Base-by-base conservation (phyloP, 2,888 invertebrate species). In the Eucera pruinosa region DNA sequence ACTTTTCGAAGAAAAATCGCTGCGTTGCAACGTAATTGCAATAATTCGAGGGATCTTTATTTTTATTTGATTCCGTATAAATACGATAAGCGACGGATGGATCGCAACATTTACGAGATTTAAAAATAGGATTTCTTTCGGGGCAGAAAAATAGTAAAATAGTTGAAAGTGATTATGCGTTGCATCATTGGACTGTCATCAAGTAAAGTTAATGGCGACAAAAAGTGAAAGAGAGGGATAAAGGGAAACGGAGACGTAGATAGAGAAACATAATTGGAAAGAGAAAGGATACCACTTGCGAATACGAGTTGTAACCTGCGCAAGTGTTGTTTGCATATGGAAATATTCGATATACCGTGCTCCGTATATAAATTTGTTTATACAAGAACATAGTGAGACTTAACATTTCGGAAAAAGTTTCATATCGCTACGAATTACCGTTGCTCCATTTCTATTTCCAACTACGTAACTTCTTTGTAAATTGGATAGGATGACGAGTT, bases 151-250 rank as follows among this genome's bases (percentile, higher is more conserved):
- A 11, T 15, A 27, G 18, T 25, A 50, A 13, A 25, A 6, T 48
- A 25, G n/a, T 48, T 13, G n/a, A 36, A 23, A 23, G 9, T 23
- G 45, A 6, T n/a, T 48, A 39, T 27, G 11, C 6, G 2, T n/a
- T 27, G 15, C 39, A 39, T 27, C 2, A 20, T 6, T 52, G n/a
- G 25, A 13, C 7, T 25, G 3, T 52, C 23, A 41, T 64, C 9
- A n/a, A 3, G 23, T 9, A 4, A 33, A 33, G 45, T 47, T 27
- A 45, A 11, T 48, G 43, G 20, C 27, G 50, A 62, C 7, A 41
- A 43, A 52, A 68, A 48, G n/a, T 20, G 68, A 41, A 30, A 30
- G 55, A 41, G 36, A 18, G 27, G 9, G 20, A 27, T 20, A 39
- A 39, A n/a, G 23, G 27, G 6, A 33, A 48, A 33, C 33, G 25